These are phyloP conservation scores for Lanistes nyassanus DNA, from an alignment of 1,140 invertebrate genomes.

Conservation along the genomic window DNA sequence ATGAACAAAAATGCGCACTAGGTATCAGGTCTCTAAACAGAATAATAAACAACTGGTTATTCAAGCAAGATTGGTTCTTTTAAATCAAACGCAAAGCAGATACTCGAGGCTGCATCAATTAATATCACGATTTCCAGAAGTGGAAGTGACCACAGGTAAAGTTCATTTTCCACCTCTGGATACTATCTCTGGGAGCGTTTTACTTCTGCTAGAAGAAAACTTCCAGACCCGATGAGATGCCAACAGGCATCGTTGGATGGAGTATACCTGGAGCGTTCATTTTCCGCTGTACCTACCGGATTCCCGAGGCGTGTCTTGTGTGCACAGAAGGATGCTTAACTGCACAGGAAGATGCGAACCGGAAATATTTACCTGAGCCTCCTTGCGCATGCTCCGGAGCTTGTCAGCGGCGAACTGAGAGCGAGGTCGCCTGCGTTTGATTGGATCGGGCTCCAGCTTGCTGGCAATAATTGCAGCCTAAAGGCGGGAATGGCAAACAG, in stretches of 20 bases:
- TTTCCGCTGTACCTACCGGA: background rate
- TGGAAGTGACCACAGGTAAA: no score
- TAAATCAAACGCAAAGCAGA: background rate
- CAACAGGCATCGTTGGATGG: no score
- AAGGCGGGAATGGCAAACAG: conserved; percentile 14
- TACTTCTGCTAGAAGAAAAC: no score
- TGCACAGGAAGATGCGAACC: background rate
- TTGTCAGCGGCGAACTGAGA: conserved; percentile 43
- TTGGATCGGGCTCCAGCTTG: conserved; percentile 41
- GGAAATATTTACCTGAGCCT: conserved; percentile 30
- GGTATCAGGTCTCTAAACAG: no score
- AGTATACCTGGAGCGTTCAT: no score
- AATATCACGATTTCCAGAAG: no score
- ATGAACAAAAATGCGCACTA: no score
- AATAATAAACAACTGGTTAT: no score
- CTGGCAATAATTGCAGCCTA: conserved; percentile 51
- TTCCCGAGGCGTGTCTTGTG: background rate
- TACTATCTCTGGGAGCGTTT: no score
- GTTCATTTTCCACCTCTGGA: no score
- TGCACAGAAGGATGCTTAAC: background rate
- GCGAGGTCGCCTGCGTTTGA: conserved; percentile 36
- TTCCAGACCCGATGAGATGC: no score
- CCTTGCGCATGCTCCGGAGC: conserved; percentile 32
- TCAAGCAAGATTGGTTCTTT: background rate
- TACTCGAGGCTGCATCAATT: background rate